Evolutionary conservation across 2,888 invertebrate genomes (phyloP), one percentile per base, ranked within the genome.

Genomic region (Chymomyza amoena): DNA sequence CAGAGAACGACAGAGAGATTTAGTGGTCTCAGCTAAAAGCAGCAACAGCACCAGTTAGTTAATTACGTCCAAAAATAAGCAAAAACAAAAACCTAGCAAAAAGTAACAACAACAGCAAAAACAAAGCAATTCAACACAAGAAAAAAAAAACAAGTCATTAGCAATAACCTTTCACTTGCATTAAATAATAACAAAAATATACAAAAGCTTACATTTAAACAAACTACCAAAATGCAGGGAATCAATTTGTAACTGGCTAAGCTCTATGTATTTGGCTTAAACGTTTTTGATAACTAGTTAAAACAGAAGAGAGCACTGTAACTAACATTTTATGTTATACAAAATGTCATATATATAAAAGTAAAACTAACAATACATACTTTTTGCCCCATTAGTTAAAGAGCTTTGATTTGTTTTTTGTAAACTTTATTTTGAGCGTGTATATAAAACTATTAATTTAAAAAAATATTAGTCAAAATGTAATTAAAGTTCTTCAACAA

Each of bases 11-110:
- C 6, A 51, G 51, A 13, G 51, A 51, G 51, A 51, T 25, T 25
- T 15, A 51, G 59, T 25, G 25, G 25, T 25, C 32, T 9, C 16
- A 59, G 59, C 6, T 28, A 32, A n/a, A 16, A 39, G 39, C 39
- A 36, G 20, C 32, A 20, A 25, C 20, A 15, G 36, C 36, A 60
- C 9, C 28, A 25, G 16, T 61, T 61, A n/a, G 15, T 36, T 61
- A 28, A 61, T 61, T 32, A 36, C 61, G 32, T 61, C 28, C 32
- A 61, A 61, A 36, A 36, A 61, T 28, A 32, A 61, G 16, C 9
- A 50, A 16, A 18, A 9, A 36, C 6, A 9, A 4, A 61, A 61
- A 61, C 15, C 5, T 28, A 61, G 9, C 62, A 50, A 62, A 51
- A 62, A 62, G 50, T 18, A 39, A 51, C 36, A 67, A 28, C 36